phyloP scores from a whole-genome alignment of 2,888 invertebrate species.

The Mythimna ferrago region DNA sequence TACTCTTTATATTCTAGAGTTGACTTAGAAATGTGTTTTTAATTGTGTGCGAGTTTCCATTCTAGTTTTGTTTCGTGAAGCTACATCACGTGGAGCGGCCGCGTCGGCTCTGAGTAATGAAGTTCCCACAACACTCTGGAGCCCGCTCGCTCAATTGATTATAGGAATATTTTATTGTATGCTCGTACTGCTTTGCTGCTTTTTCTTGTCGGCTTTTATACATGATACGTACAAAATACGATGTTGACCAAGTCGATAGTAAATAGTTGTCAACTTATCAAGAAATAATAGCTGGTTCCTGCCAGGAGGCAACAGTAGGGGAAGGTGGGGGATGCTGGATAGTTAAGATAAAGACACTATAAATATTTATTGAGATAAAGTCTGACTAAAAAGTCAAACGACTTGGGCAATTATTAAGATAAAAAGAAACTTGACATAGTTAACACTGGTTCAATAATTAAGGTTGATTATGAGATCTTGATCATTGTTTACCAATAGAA shows the following conservation, averaged over 20 bases:
- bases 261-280: neutral
- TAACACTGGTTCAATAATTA: too few species aligned
- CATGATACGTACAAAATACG: neutral
- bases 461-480: too few species aligned
- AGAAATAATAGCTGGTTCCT: neutral
- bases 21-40: conserved; percentile 35
- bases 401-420: too few species aligned
- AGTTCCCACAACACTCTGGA: neutral
- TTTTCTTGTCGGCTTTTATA: neutral
- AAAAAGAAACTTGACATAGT: too few species aligned
- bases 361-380: too few species aligned
- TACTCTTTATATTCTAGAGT: conserved; percentile 5
- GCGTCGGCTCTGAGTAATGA: neutral
- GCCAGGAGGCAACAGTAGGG: too few species aligned
- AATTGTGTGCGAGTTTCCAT: conserved; percentile 17
- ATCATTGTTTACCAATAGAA: too few species aligned
- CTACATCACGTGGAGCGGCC: neutral
- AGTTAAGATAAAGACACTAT: too few species aligned
- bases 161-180: neutral
- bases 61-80: neutral
- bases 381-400: too few species aligned
- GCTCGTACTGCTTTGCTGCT: neutral
- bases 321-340: too few species aligned
- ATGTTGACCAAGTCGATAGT: neutral
- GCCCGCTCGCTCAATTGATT: neutral